Evolutionary conservation across 92 coral and sea anemone species (phyloP).

Genomic region (Parazoanthus swiftii): DNA sequence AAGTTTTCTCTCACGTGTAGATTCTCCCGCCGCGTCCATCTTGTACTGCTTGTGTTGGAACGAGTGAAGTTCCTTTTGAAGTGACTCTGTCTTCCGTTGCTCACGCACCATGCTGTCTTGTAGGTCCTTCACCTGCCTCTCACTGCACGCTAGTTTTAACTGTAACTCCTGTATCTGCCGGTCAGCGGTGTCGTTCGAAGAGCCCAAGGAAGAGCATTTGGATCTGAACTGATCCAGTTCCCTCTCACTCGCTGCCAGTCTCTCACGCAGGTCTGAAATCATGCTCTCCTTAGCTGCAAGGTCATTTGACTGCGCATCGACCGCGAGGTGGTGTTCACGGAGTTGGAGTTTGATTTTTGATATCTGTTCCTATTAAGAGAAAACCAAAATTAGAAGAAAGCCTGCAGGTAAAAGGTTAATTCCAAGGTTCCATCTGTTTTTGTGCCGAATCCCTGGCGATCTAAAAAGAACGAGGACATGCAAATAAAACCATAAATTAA

Average conservation of each 20-base stretch:
- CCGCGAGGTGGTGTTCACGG: slow-evolving; percentile 72
- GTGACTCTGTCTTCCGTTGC: slow-evolving; percentile 58
- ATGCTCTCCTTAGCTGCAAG: slow-evolving; percentile 71
- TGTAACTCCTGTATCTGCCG: slow-evolving; percentile 61
- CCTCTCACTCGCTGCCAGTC: slow-evolving; percentile 62
- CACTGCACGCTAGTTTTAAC: slow-evolving; percentile 65
- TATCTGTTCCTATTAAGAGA: slow-evolving; percentile 60
- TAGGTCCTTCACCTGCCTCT: slow-evolving; percentile 61
- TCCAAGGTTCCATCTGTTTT: not conserved
- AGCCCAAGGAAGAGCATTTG: slow-evolving; percentile 45
- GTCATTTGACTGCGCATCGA: slow-evolving; percentile 69
- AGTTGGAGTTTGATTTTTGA: slow-evolving; percentile 72
- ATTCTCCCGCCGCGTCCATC: slow-evolving; percentile 63
- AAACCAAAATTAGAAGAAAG: not conserved
- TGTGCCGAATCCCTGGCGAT: not conserved
- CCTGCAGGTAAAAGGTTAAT: not conserved
- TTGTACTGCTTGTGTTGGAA: slow-evolving; percentile 56
- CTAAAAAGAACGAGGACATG: not conserved
- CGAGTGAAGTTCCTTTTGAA: slow-evolving; percentile 71
- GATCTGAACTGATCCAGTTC: slow-evolving; percentile 62
- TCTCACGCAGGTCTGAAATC: slow-evolving; percentile 80
- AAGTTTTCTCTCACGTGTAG: slow-evolving; percentile 53
- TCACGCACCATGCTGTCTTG: slow-evolving; percentile 64
- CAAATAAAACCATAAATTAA: not conserved
- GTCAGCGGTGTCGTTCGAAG: slow-evolving; percentile 56